A percentile compares a stretch with the other conserved stretches of the same genome.
phyloP scores from a whole-genome alignment of 2,888 invertebrate species.

The Timema cristinae region DNA sequence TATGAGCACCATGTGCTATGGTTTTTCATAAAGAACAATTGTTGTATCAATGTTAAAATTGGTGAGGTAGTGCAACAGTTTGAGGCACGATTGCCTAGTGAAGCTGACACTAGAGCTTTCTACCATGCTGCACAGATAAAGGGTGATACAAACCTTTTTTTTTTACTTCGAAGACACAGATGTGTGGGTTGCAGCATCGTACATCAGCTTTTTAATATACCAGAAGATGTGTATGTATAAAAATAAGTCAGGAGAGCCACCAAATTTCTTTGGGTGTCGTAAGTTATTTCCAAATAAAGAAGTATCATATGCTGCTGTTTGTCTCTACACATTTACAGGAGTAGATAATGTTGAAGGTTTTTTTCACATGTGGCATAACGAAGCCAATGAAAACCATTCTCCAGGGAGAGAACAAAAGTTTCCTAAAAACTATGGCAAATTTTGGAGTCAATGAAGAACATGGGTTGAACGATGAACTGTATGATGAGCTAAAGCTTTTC shows the following conservation, averaged over 20 bases:
- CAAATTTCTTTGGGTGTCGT: background rate
- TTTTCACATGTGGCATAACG: background rate
- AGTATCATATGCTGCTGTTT: background rate
- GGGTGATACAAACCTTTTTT: background rate
- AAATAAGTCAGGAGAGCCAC: background rate
- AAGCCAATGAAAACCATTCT: background rate
- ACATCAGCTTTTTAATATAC: background rate
- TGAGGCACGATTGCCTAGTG: background rate
- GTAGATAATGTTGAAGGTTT: background rate
- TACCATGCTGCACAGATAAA: background rate
- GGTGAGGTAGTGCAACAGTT: background rate
- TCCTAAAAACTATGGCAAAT: background rate
- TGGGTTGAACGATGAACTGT: background rate
- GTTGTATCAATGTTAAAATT: background rate
- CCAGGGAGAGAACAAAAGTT: background rate
- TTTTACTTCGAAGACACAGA: conserved; percentile 6
- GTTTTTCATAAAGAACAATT: too few relatives aligned
- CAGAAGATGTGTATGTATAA: background rate
- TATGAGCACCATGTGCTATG: too few relatives aligned
- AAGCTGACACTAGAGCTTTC: background rate
- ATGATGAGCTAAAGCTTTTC: conserved; percentile 2
- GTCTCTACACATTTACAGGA: background rate
- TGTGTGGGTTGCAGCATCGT: background rate
- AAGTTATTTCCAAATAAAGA: background rate
- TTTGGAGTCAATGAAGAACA: background rate